A percentile compares a stretch with the other conserved stretches of the same genome.
These are phyloP conservation scores for Mungos mungo DNA, from an alignment of 2,113 vertebrate genomes.

Conservation along the genomic window DNA sequence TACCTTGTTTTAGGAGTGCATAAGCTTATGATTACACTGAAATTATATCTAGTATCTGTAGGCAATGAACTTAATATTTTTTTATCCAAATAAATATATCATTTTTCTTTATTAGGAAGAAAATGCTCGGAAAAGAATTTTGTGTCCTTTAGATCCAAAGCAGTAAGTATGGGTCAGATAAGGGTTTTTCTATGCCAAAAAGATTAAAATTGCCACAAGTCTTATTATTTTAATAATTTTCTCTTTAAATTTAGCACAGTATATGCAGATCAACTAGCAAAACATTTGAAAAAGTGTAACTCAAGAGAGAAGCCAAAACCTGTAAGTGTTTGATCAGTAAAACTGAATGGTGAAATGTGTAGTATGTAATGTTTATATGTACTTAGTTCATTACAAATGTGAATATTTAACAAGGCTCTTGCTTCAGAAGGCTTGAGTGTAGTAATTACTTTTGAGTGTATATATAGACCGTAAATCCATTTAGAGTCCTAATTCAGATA, in stretches of 20 bases:
- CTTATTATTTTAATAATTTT: conserved; percentile 48
- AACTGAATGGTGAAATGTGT: neutral
- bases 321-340: conserved; percentile 84
- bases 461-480: neutral
- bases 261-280: conserved; percentile 91
- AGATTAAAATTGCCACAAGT: neutral
- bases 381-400: neutral
- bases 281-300: conserved; percentile 97
- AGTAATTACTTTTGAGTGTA: neutral
- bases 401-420: neutral
- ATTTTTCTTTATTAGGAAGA: conserved; percentile 83
- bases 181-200: neutral
- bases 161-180: conserved; percentile 88
- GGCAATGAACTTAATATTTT: neutral
- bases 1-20: neutral
- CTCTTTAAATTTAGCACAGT: conserved; percentile 90
- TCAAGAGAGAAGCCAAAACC: conserved; percentile 94
- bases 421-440: neutral
- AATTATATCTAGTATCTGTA: neutral
- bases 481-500: neutral
- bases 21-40: neutral
- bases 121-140: conserved; percentile 87
- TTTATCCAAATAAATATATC: conserved; percentile 39
- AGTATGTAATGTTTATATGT: neutral
- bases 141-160: conserved; percentile 95